phyloP scores from a whole-genome alignment of 2,797 vertebrate species.

The Hyperoplus lanceolatus region DNA sequence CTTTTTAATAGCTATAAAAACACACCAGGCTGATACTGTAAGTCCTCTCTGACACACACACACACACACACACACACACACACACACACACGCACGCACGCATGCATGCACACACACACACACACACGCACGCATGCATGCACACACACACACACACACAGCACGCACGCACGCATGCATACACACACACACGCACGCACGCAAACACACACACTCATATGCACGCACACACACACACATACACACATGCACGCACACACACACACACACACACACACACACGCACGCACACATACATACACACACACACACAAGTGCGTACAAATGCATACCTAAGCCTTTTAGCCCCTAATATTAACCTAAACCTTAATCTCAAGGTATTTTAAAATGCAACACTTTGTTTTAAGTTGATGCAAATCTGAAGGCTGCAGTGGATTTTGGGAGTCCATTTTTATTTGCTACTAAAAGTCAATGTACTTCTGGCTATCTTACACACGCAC shows the following conservation, averaged over 20 bases:
- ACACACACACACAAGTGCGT: constrained; percentile 15
- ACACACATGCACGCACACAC: no score
- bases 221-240: neutral
- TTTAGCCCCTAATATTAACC: no score
- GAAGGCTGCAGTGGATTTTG: no score
- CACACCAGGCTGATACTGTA: constrained; percentile 32
- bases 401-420: no score
- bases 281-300: neutral
- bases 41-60: constrained; percentile 21
- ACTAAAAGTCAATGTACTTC: no score
- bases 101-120: neutral
- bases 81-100: constrained; percentile 13
- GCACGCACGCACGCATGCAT: neutral
- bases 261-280: neutral
- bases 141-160: constrained; percentile 3
- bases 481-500: no score
- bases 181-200: constrained; percentile 9
- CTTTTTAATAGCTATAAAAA: constrained; percentile 73
- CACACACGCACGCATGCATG: no score
- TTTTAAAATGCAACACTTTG: no score
- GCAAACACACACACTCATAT: constrained; percentile 14
- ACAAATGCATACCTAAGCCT: neutral
- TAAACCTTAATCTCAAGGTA: no score
- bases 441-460: no score
- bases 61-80: constrained; percentile 1